phyloP scores from a whole-genome alignment of 2,113 vertebrate genomes.

The Orthonyx spaldingii region DNA sequence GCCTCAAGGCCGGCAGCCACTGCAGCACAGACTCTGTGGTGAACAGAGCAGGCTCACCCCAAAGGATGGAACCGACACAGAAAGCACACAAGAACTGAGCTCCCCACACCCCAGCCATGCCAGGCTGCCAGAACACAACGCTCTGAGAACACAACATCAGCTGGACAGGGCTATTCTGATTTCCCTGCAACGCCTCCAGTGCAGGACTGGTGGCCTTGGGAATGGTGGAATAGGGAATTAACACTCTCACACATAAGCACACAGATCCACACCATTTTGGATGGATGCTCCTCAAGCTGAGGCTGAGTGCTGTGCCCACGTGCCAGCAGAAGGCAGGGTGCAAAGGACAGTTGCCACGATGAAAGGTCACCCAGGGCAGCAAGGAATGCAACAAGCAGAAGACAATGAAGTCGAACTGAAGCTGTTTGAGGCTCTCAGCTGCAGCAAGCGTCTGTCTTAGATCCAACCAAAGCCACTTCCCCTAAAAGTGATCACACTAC shows the following conservation, averaged over 20 bases:
- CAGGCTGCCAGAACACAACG: not conserved
- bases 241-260: not conserved
- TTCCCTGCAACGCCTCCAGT: accelerated
- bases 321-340: not conserved
- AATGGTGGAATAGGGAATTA: not conserved
- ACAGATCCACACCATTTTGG: not conserved
- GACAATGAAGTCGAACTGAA: not conserved
- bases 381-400: not conserved
- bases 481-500: not conserved
- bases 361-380: not conserved
- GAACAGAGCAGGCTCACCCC: not conserved
- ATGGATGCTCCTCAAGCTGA: not conserved
- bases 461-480: not conserved
- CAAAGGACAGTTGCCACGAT: accelerated
- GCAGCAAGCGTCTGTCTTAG: not conserved
- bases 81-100: not conserved
- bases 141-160: accelerated
- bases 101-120: accelerated
- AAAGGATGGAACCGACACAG: not conserved
- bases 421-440: not conserved
- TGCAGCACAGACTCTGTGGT: not conserved
- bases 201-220: not conserved
- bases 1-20: not conserved
- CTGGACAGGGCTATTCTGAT: not conserved
- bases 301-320: not conserved